Percentiles rank a stretch among this genome's conserved stretches.
These are phyloP conservation scores for Ambastaia sidthimunki DNA, from an alignment of 2,797 vertebrate species.

Conservation along the genomic window DNA sequence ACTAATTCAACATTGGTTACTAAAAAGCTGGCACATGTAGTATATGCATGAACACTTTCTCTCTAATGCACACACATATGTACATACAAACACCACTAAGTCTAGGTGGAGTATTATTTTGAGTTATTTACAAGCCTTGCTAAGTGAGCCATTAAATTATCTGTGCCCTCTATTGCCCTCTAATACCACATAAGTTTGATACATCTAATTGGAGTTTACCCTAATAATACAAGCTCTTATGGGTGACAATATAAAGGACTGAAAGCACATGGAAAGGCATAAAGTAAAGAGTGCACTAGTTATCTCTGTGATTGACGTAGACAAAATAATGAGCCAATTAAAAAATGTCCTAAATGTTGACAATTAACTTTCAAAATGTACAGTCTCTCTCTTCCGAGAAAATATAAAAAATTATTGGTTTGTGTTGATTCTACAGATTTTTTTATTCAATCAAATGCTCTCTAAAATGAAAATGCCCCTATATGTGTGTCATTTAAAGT, in stretches of 20 bases:
- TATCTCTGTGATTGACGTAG: background rate
- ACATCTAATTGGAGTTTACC: slow-evolving; percentile 4
- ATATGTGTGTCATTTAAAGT: background rate
- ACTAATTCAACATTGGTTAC: slow-evolving; percentile 68
- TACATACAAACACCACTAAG: background rate
- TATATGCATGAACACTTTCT: background rate
- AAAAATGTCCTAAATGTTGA: background rate
- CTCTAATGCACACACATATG: slow-evolving; percentile 55
- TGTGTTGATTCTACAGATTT: background rate
- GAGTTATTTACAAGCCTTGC: background rate
- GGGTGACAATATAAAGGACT: background rate
- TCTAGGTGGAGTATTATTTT: background rate
- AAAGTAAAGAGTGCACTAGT: background rate
- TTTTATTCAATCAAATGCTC: background rate
- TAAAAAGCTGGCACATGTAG: slow-evolving; percentile 34
- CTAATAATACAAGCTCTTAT: background rate
- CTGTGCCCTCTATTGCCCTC: background rate
- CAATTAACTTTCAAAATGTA: background rate
- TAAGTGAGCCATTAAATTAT: background rate
- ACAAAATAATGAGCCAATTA: background rate
- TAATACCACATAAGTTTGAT: background rate
- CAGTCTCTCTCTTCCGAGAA: background rate
- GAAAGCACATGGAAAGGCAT: background rate
- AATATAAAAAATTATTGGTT: background rate
- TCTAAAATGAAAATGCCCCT: background rate